Evolutionary conservation across 1,140 invertebrate genomes (phyloP).

Genomic region (Stenopsyche tienmushanensis): DNA sequence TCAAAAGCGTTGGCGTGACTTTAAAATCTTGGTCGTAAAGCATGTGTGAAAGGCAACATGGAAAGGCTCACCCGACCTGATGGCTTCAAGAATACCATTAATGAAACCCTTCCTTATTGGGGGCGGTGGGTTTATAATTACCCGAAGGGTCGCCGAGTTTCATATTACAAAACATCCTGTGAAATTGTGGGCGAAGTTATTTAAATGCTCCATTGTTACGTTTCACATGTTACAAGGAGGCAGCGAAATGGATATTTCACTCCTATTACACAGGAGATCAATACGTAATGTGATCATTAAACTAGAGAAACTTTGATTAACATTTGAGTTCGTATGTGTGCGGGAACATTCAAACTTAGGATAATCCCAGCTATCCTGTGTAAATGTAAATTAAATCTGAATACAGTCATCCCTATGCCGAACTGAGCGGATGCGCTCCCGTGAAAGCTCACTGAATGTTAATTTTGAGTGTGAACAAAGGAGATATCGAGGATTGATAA

Average conservation of each 20-base stretch:
- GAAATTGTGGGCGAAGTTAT: not conserved
- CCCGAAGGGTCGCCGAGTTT: conserved; percentile 5
- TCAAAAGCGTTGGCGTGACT: conserved; percentile 33
- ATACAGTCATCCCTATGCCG: too few species aligned
- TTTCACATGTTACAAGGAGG: not conserved
- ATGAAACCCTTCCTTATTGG: not conserved
- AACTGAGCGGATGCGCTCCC: too few species aligned
- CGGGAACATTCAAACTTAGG: too few species aligned
- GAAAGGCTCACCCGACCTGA: not conserved
- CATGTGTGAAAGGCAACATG: conserved; percentile 29
- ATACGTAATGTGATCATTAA: not conserved
- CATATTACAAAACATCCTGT: conserved; percentile 1
- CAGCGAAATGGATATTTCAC: not conserved
- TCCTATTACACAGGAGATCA: not conserved
- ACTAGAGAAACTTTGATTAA: not conserved
- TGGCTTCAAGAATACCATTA: not conserved
- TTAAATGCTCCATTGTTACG: not conserved
- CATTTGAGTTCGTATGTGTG: not conserved
- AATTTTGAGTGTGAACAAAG: too few species aligned
- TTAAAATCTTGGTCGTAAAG: conserved; percentile 32
- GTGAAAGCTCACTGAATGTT: too few species aligned
- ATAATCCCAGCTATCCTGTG: too few species aligned
- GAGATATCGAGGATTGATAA: too few species aligned
- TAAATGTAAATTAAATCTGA: too few species aligned
- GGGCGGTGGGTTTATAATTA: conserved; percentile 3